Conservation (phyloP, 2,888 invertebrate species). For the Zygothrica quintamaculata region DNA sequence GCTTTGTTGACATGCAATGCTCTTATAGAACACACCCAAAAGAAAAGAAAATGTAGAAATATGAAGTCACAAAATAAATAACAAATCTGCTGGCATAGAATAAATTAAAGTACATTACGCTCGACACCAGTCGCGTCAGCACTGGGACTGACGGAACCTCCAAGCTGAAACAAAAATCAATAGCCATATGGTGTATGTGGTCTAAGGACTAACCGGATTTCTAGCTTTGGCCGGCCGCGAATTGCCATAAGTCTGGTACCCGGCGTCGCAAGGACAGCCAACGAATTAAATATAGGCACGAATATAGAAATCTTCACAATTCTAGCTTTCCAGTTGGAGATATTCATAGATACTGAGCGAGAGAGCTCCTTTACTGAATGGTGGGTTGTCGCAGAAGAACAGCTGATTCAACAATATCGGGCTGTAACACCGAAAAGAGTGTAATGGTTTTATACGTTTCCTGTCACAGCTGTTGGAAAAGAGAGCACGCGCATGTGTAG, state of each 20-base stretch:
- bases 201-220: conserved; percentile 36
- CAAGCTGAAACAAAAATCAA: conserved; percentile 73
- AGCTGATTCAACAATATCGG: conserved; percentile 69
- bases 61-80: conserved; percentile 58
- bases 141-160: conserved; percentile 22
- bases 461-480: conserved; percentile 53
- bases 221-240: conserved; percentile 40
- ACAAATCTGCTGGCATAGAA: conserved; percentile 58
- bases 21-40: conserved; percentile 24
- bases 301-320: conserved; percentile 32
- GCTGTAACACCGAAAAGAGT: conserved; percentile 21
- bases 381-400: conserved; percentile 56
- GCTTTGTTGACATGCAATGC: conserved; percentile 52
- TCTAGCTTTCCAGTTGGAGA: conserved; percentile 35
- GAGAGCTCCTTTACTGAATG: neutral
- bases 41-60: conserved; percentile 17
- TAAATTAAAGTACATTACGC: conserved; percentile 70
- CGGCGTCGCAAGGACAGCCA: conserved; percentile 39
- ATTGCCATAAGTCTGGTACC: conserved; percentile 26
- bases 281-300: conserved; percentile 42
- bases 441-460: conserved; percentile 42
- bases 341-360: neutral
- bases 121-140: conserved; percentile 62
- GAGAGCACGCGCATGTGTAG: conserved; percentile 42
- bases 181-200: conserved; percentile 77